Percentiles rank a stretch among this genome's conserved stretches.
Evolutionary conservation across 2,113 vertebrate species (phyloP).

Genomic region (Hippocampus guttulatus): DNA sequence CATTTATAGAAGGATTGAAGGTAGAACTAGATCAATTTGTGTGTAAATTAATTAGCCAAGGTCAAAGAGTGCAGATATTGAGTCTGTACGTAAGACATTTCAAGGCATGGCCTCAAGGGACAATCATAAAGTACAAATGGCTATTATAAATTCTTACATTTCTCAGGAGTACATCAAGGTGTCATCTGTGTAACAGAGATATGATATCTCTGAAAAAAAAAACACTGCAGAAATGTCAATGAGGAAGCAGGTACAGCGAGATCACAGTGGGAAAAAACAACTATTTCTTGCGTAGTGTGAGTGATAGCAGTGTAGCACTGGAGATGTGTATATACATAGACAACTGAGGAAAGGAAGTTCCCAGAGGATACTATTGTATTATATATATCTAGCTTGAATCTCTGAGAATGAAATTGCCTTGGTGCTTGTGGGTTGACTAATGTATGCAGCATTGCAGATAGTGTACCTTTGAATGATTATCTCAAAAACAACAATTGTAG

Average conservation of each 20-base stretch:
- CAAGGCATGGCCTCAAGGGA: neutral
- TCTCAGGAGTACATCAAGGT: neutral
- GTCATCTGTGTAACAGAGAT: neutral
- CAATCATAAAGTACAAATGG: neutral
- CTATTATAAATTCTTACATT: neutral
- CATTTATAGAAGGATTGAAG: neutral
- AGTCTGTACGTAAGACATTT: neutral
- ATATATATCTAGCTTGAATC: neutral
- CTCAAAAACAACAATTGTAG: neutral
- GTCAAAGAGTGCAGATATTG: neutral
- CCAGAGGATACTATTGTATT: neutral
- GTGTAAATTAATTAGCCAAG: neutral
- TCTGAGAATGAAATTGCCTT: neutral
- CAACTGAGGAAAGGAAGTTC: neutral
- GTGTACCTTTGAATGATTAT: neutral
- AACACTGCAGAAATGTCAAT: neutral
- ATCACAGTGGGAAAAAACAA: neutral
- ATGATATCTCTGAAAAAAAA: neutral
- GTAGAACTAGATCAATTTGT: neutral
- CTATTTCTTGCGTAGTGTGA: neutral
- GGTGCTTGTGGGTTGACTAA: neutral
- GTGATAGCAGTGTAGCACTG: neutral
- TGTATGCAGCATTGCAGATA: neutral
- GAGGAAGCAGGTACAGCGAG: neutral
- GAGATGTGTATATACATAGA: neutral